phyloP scores from a whole-genome alignment of 2,888 invertebrate species.

The Diarsia dahlii region DNA sequence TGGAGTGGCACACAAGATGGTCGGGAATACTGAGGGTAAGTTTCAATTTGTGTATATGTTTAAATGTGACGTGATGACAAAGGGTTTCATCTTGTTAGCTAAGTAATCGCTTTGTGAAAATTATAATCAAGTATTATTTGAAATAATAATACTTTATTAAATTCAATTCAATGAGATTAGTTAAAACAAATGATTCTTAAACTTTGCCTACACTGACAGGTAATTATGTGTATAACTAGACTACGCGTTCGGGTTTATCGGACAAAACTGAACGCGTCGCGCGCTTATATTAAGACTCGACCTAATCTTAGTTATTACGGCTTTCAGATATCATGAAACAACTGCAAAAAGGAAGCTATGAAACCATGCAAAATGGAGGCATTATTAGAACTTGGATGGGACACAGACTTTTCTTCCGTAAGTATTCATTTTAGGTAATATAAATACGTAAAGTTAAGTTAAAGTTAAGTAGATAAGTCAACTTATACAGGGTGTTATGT shows the following conservation, averaged over 20 bases:
- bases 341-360: conserved; percentile 78
- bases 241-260: background rate
- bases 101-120: no score
- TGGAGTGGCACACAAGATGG: conserved; percentile 76
- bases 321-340: conserved; percentile 83
- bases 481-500: no score
- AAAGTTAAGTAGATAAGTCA: no score
- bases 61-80: no score
- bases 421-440: conserved; percentile 38
- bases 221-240: background rate
- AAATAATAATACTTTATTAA: background rate
- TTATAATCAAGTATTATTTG: no score
- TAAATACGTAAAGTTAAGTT: background rate
- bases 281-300: background rate
- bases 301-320: background rate
- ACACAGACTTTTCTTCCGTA: conserved; percentile 74
- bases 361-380: conserved; percentile 77
- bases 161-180: no score
- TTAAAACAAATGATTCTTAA: no score
- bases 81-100: no score
- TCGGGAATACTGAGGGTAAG: conserved; percentile 80
- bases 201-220: no score
- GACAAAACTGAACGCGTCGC: background rate
- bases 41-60: background rate
- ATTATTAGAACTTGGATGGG: conserved; percentile 80